Percentiles rank a stretch among this genome's conserved stretches.
Evolutionary conservation across 1,140 invertebrate species (phyloP).

Genomic region (Trichonephila clavata): DNA sequence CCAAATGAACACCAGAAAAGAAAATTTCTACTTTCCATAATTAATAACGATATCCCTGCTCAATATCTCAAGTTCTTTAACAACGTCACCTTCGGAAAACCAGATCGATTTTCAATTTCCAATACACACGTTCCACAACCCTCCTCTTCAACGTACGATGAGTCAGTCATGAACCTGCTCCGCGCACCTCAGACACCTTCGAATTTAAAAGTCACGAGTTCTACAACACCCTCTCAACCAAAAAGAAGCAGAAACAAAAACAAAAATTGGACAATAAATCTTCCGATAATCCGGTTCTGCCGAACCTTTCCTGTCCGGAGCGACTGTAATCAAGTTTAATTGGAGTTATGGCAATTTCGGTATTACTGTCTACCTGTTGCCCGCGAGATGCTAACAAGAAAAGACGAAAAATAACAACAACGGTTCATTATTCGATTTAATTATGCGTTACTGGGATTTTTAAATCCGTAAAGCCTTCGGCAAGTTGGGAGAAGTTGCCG

Average conservation of each 20-base stretch:
- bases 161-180: slow-evolving; percentile 16
- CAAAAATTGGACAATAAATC: slow-evolving; percentile 28
- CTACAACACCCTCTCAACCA: background rate
- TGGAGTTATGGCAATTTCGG: slow-evolving; percentile 46
- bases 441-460: slow-evolving; percentile 50
- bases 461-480: slow-evolving; percentile 12
- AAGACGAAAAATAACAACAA: slow-evolving; percentile 3
- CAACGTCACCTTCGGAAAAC: background rate
- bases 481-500: background rate
- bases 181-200: background rate
- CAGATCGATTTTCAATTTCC: slow-evolving; percentile 9
- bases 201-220: background rate
- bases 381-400: background rate
- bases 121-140: background rate
- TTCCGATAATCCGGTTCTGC: slow-evolving; percentile 50
- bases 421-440: slow-evolving; percentile 66
- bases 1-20: too few species aligned
- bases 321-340: slow-evolving; percentile 63
- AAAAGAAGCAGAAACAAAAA: background rate
- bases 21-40: too few species aligned
- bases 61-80: too few species aligned
- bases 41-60: too few species aligned
- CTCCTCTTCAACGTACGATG: background rate
- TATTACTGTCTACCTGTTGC: slow-evolving; percentile 10
- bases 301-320: slow-evolving; percentile 18